phyloP scores from a whole-genome alignment of 2,888 invertebrate species.

The Villa cingulata region DNA sequence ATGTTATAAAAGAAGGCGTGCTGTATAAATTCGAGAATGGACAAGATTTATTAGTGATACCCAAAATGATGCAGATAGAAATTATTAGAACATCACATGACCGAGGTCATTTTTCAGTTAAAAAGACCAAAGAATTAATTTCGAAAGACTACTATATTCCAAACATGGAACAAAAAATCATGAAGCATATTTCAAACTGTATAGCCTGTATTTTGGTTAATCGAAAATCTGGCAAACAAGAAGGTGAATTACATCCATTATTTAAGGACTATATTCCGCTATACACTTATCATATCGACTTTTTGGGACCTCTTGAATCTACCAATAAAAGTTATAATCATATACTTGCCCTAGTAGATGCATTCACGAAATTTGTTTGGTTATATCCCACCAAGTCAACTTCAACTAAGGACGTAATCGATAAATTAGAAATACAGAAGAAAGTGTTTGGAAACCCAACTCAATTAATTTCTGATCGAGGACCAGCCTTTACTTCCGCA shows the following conservation, averaged over 20 bases:
- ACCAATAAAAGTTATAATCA: constrained; percentile 1
- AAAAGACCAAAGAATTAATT: constrained; percentile 1
- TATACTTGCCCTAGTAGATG: neutral
- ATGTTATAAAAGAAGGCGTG: too few species aligned
- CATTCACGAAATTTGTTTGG: neutral
- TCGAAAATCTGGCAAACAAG: too few species aligned
- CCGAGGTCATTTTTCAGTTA: constrained; percentile 5
- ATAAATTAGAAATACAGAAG: neutral
- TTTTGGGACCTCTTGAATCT: constrained; percentile 2
- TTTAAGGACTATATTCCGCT: constrained; percentile 2
- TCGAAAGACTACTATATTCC: neutral
- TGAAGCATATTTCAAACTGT: neutral
- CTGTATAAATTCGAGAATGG: too few species aligned
- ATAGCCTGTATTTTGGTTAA: neutral
- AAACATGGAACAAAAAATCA: neutral
- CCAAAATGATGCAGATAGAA: too few species aligned
- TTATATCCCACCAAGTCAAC: neutral
- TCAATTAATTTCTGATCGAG: constrained; percentile 27
- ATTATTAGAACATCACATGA: neutral
- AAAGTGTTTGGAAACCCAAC: constrained; percentile 13
- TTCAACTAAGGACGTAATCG: neutral
- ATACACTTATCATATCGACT: constrained; percentile 4
- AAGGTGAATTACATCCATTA: constrained; percentile 4
- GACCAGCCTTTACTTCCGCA: constrained; percentile 26
- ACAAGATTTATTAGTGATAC: too few species aligned